A percentile compares a stretch with the other conserved stretches of the same genome.
Evolutionary conservation across 2,888 invertebrate species (phyloP).

Genomic region (Lydus trimaculatus): DNA sequence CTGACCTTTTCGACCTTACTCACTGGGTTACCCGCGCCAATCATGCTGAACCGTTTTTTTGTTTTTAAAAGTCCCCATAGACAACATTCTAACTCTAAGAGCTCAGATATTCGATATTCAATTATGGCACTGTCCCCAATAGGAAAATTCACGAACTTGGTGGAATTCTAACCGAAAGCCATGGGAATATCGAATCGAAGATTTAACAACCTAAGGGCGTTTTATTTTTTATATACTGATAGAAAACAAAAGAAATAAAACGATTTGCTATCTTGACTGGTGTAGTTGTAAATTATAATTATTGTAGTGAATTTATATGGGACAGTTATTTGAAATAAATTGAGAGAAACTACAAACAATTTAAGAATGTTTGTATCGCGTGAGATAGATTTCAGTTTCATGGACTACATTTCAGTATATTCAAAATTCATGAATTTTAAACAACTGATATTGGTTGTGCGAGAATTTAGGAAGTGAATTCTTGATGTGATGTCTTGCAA

Average conservation of each 20-base stretch:
- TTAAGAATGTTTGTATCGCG: not conserved
- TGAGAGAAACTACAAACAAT: not conserved
- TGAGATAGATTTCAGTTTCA: not conserved
- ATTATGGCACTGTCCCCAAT: slow-evolving; percentile 10
- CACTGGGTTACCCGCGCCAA: slow-evolving; percentile 43
- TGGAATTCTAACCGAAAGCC: slow-evolving; percentile 1
- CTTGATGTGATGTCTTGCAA: not conserved
- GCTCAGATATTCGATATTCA: slow-evolving; percentile 1
- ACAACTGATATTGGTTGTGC: not conserved
- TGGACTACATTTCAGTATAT: not conserved
- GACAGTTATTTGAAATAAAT: not conserved
- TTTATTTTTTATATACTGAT: no score
- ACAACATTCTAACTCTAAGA: not conserved
- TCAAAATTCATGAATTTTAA: not conserved
- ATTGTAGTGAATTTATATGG: not conserved
- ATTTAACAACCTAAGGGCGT: not conserved
- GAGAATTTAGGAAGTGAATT: not conserved
- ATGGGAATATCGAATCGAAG: not conserved
- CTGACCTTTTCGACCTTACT: slow-evolving; percentile 48
- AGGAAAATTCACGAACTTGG: slow-evolving; percentile 9
- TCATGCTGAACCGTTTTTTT: slow-evolving; percentile 28
- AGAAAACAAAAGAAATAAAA: not conserved
- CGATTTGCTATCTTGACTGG: not conserved
- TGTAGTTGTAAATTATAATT: slow-evolving; percentile 4
- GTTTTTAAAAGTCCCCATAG: not conserved